Evolutionary conservation across 2,113 vertebrate genomes (phyloP), one percentile per base, ranked within the genome.

Genomic region (Riparia riparia): DNA sequence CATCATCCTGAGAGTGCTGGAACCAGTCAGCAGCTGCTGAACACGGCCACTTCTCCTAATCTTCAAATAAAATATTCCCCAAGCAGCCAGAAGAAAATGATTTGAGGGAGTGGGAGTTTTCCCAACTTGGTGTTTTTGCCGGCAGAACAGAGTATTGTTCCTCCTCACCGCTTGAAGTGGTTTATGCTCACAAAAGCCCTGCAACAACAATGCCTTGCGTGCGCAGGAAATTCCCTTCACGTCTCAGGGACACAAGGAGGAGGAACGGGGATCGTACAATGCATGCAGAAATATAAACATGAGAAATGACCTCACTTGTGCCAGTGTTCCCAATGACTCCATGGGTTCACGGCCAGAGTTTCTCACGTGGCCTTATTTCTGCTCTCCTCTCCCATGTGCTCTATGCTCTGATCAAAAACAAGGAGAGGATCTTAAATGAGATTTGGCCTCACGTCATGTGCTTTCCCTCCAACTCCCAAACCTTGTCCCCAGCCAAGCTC

Each of bases 291-390:
- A 65, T n/a, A 76, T 37, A 93, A 90, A 95, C 93, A 93, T 21
- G 12, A 97, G 85, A 85, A 76, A 92, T 90, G 45, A 83, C 82
- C 90, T 95, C 61, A 78, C 86, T 93, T 42, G 89, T 83, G 79
- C 61, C 73, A 94, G 37, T 3, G 3, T 26, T 45, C 82, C 51
- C 41, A 47, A 37, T 87, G 82, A 82, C 54, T 61, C 41, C 24
- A 39, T 25, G 80, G 79, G 85, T 86, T 86, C 42, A 11, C 4
- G 42, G 90, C 77, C 95, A 87, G 56, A 81, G 91, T 64, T 84
- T 42, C 53, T 81, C 78, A 70, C 9, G 6, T 47, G 50, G 58
- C 71, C 78, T 66, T 79, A 58, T 44, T 95, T 85, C 56, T 77
- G 82, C 41, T 83, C 61, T 81, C 53, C 31, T 76, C 34, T 72